These are phyloP conservation scores for Promerops cafer DNA, from an alignment of 2,113 vertebrate genomes.

Conservation along the genomic window DNA sequence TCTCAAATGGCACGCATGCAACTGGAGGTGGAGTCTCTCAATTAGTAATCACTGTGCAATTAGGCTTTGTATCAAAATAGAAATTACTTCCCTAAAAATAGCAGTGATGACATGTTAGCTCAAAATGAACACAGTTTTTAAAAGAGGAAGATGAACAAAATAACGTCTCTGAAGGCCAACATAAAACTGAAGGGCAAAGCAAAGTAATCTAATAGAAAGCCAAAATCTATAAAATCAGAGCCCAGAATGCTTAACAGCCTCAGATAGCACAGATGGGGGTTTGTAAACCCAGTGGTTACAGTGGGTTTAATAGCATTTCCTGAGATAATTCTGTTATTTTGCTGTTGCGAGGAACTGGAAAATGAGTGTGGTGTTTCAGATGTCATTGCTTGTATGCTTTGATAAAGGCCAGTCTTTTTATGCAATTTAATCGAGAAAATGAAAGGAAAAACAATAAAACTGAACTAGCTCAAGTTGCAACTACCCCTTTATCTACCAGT, in stretches of 20 bases:
- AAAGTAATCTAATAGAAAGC: background rate
- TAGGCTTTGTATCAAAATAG: slow-evolving; percentile 27
- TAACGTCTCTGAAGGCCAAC: background rate
- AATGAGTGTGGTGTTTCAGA: background rate
- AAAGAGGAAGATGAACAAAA: background rate
- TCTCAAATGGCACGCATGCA: background rate
- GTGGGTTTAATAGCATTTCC: background rate
- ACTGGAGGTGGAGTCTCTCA: background rate
- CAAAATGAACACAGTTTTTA: background rate
- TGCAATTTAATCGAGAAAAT: background rate
- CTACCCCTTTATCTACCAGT: background rate
- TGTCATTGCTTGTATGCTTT: background rate
- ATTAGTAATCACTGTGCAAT: slow-evolving; percentile 20
- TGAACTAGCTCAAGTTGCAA: background rate
- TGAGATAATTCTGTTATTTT: background rate
- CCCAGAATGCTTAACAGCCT: background rate
- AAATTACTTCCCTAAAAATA: slow-evolving; percentile 35
- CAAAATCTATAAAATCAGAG: background rate
- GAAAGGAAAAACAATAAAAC: background rate
- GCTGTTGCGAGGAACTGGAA: background rate
- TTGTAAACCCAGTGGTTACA: background rate
- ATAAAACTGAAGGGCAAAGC: background rate
- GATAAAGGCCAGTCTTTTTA: background rate
- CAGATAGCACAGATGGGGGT: background rate
- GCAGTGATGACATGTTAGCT: background rate